Evolutionary conservation across 2,113 vertebrate genomes (phyloP).

Genomic region (Nematolebias whitei): DNA sequence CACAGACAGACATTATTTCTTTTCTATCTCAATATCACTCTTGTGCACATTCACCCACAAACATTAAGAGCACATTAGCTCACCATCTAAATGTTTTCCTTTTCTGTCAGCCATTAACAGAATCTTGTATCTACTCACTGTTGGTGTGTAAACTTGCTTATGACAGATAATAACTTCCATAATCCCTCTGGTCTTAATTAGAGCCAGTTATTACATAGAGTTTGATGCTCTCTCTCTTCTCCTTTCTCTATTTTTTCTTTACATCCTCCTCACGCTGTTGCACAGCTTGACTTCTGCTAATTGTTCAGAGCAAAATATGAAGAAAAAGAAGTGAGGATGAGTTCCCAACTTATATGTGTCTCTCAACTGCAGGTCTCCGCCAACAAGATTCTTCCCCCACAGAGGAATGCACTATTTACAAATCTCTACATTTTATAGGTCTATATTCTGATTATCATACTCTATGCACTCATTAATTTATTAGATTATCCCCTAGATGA

Average conservation of each 20-base stretch:
- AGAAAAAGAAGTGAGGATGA: constrained; percentile 34
- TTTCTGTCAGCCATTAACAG: constrained; percentile 1
- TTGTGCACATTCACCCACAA: constrained; percentile 8
- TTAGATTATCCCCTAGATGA: too few relatives aligned
- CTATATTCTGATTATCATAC: constrained; percentile 20
- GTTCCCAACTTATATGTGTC: constrained; percentile 35
- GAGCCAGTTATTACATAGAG: constrained; percentile 65
- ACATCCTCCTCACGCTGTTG: constrained; percentile 47
- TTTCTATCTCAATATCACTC: constrained; percentile 1
- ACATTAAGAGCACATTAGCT: constrained; percentile 30
- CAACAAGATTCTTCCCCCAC: constrained; percentile 33
- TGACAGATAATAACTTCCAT: constrained; percentile 78
- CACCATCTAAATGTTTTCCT: constrained; percentile 1
- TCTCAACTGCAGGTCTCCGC: constrained; percentile 46
- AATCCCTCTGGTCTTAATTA: constrained; percentile 76
- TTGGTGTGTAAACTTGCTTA: constrained; percentile 73
- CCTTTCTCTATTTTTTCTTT: constrained; percentile 16
- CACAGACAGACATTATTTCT: constrained; percentile 14
- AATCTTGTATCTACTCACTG: constrained; percentile 45
- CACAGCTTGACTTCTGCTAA: constrained; percentile 53
- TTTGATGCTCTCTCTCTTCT: constrained; percentile 57
- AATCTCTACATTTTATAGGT: constrained; percentile 22
- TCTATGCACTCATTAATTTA: too few relatives aligned
- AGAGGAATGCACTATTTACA: constrained; percentile 30
- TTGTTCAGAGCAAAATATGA: constrained; percentile 41